Evolutionary conservation across 2,888 invertebrate species (phyloP), one percentile per base, ranked within the genome.

Genomic region (Lasioglossum leucozonium): DNA sequence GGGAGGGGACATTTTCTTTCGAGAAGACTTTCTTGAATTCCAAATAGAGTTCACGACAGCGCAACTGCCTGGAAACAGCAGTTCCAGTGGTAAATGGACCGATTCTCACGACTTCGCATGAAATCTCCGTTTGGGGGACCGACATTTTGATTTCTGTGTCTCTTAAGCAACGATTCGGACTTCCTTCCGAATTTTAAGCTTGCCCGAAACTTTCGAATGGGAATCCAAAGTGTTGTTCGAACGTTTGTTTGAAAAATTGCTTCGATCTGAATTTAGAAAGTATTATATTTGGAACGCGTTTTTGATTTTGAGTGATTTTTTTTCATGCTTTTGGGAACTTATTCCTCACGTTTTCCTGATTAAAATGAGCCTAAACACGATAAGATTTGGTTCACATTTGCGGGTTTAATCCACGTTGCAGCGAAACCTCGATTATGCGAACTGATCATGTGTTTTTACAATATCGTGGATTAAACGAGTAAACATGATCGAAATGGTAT

Each of bases 111-210:
- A 26, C 26, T 58, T 58, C 26, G 58, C 58, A 58, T 26, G 58
- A 13, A 58, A 26, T 58, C 58, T 58, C 58, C 5, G 26, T 6
- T 13, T 26, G 26, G 26, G 13, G 26, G 26, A 1, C 26, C 1
- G 58, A 58, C 58, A 58, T 58, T 58, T 58, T 58, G 58, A 58
- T 58, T 58, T 58, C 58, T 13, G 26, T 16, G 58, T 58, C 26
- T 58, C 51, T n/a, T 26, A 26, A 58, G 2, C 58, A 58, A 30
- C 58, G 58, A 26, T 26, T n/a, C 58, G 26, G 58, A 26, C 26
- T 58, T 58, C 26, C 58, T 58, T 30, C 16, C 16, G 26, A 30
- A 26, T 58, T 16, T 30, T 13, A 58, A 30, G 5, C 13, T 58
- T 4, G 58, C 16, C 30, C 26, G 13, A 58, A 58, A 58, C 26